Conservation (phyloP, 2,888 invertebrate species). For the Drosophila birchii region DNA sequence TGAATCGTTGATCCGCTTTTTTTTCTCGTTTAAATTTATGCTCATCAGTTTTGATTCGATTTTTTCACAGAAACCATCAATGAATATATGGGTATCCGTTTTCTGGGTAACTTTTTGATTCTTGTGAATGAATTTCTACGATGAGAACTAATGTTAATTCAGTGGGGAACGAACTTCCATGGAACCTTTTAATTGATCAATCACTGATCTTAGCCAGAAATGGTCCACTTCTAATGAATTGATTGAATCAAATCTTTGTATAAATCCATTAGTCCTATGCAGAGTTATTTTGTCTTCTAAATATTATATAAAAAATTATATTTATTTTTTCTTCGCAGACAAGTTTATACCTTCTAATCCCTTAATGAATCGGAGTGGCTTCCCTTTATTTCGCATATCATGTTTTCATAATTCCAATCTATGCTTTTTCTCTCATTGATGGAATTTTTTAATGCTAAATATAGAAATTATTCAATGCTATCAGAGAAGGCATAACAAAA, state of each 20-base stretch:
- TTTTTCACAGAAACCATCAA: slow-evolving; percentile 39
- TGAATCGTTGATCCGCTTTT: slow-evolving; percentile 23
- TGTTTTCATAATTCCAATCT: slow-evolving; percentile 45
- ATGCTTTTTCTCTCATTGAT: slow-evolving; percentile 47
- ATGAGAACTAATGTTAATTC: slow-evolving; percentile 13
- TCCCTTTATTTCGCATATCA: slow-evolving; percentile 36
- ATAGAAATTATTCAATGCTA: slow-evolving; percentile 77
- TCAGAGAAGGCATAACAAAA: slow-evolving; percentile 42
- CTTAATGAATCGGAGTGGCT: slow-evolving; percentile 24
- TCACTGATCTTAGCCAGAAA: slow-evolving; percentile 2
- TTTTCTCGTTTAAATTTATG: slow-evolving; percentile 25
- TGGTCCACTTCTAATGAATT: background rate
- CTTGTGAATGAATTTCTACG: slow-evolving; percentile 32
- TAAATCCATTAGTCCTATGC: slow-evolving; percentile 2
- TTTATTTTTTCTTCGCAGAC: background rate
- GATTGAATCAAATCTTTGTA: slow-evolving; percentile 11
- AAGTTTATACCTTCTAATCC: slow-evolving; percentile 14
- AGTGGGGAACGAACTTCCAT: slow-evolving; percentile 18
- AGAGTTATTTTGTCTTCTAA: background rate
- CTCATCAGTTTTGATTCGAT: slow-evolving; percentile 6
- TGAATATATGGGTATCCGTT: slow-evolving; percentile 13
- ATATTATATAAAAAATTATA: background rate
- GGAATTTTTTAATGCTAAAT: slow-evolving; percentile 71
- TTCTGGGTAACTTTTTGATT: slow-evolving; percentile 9
- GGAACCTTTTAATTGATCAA: slow-evolving; percentile 20